Conservation (phyloP, 2,888 invertebrate genomes). For the Prosopocoilus inquinatus region DNA sequence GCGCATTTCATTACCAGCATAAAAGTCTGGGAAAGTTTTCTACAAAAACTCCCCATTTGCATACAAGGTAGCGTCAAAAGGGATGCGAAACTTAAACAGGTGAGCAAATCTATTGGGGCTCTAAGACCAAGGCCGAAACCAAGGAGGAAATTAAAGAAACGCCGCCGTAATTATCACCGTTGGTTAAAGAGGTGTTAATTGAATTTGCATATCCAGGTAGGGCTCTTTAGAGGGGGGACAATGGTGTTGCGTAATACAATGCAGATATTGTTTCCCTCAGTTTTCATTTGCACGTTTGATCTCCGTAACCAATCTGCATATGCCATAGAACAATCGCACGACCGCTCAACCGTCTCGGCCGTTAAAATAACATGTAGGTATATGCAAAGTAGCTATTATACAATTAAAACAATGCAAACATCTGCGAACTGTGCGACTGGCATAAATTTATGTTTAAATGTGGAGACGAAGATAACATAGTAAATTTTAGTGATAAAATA, state of each 20-base stretch:
- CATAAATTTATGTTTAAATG: neutral
- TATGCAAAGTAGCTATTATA: constrained; percentile 34
- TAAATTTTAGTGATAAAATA: too few species aligned
- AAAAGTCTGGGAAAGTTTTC: constrained; percentile 38
- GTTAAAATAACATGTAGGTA: constrained; percentile 27
- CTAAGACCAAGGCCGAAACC: constrained; percentile 14
- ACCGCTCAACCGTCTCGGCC: constrained; percentile 21
- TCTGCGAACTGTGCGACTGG: constrained; percentile 19
- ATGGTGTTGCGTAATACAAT: constrained; percentile 32
- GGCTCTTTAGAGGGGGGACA: constrained; percentile 7
- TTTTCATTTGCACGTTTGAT: constrained; percentile 40
- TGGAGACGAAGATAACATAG: too few species aligned
- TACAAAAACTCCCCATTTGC: constrained; percentile 32
- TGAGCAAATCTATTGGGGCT: constrained; percentile 26
- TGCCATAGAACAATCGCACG: constrained; percentile 23
- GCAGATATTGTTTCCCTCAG: constrained; percentile 40
- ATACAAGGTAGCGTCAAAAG: constrained; percentile 26
- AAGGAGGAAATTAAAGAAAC: constrained; percentile 17
- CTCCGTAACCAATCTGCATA: constrained; percentile 48
- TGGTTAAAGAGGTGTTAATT: constrained; percentile 35
- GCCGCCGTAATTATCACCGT: constrained; percentile 38
- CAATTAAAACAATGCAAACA: constrained; percentile 35
- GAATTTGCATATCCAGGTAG: constrained; percentile 45
- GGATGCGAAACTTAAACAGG: constrained; percentile 27
- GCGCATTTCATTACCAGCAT: constrained; percentile 40